Percentiles rank a stretch among this genome's conserved stretches.
Evolutionary conservation across 2,113 vertebrate genomes (phyloP).

Genomic region (Gracilinanus agilis): DNA sequence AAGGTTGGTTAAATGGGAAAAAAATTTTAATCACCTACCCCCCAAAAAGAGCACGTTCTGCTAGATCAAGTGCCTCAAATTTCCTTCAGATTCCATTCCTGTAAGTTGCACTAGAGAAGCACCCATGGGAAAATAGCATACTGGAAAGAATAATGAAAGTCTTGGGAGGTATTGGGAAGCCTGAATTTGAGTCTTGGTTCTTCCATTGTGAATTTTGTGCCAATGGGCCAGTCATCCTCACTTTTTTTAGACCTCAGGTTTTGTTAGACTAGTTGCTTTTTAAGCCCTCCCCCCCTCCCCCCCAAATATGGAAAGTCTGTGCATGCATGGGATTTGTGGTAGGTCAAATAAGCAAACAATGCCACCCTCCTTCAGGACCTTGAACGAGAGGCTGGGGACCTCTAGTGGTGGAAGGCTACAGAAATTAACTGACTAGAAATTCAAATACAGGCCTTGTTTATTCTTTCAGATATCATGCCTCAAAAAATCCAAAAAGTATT

Average conservation of each 20-base stretch:
- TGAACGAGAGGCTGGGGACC: background rate
- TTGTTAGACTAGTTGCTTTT: background rate
- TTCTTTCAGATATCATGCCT: background rate
- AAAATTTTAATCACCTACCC: background rate
- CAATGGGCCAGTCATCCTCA: background rate
- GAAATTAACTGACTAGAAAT: constrained; percentile 38
- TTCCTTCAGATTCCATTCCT: background rate
- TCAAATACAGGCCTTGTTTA: background rate
- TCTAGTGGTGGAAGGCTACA: constrained; percentile 14
- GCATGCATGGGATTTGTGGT: background rate
- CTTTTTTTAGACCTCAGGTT: background rate
- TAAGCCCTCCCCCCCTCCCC: background rate
- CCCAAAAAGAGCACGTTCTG: background rate
- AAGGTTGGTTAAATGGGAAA: background rate
- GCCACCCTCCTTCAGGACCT: background rate
- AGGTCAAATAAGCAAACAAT: constrained; percentile 1
- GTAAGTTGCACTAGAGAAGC: background rate
- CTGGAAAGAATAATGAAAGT: background rate
- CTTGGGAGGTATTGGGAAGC: background rate
- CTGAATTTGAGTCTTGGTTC: background rate
- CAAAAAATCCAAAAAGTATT: background rate
- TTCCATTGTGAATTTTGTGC: background rate
- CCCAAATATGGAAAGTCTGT: background rate
- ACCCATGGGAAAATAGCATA: background rate
- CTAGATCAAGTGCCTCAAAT: background rate